Evolutionary conservation across 2,797 vertebrate genomes (phyloP).

Genomic region (Sorex maritimensis): DNA sequence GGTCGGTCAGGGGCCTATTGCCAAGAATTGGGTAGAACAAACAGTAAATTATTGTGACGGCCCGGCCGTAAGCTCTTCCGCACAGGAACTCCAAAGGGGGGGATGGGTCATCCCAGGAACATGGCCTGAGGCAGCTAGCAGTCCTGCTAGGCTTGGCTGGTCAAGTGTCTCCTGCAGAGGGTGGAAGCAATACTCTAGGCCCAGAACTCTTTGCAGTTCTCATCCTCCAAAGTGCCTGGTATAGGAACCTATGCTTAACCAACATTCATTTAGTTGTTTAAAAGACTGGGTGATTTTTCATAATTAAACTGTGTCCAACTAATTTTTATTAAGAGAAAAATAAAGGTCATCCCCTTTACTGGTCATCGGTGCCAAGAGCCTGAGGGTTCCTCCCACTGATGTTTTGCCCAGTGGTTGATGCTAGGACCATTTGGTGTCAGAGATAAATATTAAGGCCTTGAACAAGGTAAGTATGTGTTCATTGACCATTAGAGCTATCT

Average conservation of each 20-base stretch:
- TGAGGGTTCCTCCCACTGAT: background rate
- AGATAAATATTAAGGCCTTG: no score
- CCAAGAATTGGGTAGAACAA: background rate
- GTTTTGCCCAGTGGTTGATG: background rate
- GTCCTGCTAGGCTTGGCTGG: background rate
- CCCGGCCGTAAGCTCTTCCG: background rate
- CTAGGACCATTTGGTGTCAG: no score
- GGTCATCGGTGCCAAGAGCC: no score
- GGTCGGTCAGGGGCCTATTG: background rate
- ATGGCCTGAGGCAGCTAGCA: background rate
- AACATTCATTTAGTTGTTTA: background rate
- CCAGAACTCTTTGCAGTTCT: background rate
- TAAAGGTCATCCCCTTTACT: no score
- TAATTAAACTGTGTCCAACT: background rate
- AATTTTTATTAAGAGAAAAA: background rate
- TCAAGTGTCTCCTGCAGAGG: background rate
- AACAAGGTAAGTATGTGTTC: no score
- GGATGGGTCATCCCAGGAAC: background rate
- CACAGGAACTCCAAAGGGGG: background rate
- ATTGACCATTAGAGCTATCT: no score
- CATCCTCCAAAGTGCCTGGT: background rate
- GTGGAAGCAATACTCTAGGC: background rate
- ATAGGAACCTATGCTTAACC: background rate
- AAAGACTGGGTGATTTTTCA: background rate
- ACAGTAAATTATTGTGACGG: conserved; percentile 25